Conservation (phyloP, 2,888 invertebrate genomes). For the Trichogramma dendrolimi region DNA sequence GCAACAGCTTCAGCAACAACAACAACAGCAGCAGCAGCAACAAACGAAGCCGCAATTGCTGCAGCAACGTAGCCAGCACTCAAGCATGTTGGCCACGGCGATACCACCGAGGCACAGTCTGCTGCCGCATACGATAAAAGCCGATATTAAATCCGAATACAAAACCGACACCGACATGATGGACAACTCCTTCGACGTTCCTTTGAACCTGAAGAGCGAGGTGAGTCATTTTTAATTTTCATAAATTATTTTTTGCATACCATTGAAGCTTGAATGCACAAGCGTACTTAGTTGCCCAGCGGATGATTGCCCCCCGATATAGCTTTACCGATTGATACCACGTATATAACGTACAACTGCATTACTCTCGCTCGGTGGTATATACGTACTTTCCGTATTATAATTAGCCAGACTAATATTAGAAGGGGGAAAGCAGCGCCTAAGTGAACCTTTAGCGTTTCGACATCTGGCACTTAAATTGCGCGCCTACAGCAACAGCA, state of each 20-base stretch:
- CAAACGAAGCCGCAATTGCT: slow-evolving; percentile 20
- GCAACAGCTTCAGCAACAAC: slow-evolving; percentile 30
- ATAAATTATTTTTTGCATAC: too few relatives aligned
- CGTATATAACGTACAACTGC: not conserved
- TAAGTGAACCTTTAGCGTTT: too few relatives aligned
- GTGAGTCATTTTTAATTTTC: slow-evolving; percentile 36
- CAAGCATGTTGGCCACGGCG: slow-evolving; percentile 51
- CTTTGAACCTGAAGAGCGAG: slow-evolving; percentile 52
- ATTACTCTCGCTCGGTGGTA: not conserved
- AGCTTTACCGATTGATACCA: too few relatives aligned
- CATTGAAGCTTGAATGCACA: too few relatives aligned
- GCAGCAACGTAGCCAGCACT: slow-evolving; percentile 24
- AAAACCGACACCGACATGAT: slow-evolving; percentile 40
- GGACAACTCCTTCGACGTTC: slow-evolving; percentile 49
- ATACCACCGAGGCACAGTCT: slow-evolving; percentile 49
- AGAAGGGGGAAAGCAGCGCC: too few relatives aligned
- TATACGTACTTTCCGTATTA: not conserved
- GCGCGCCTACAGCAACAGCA: slow-evolving; percentile 2
- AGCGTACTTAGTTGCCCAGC: too few relatives aligned
- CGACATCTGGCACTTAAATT: too few relatives aligned
- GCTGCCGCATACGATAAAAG: slow-evolving; percentile 48
- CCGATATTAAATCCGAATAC: slow-evolving; percentile 25
- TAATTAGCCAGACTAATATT: too few relatives aligned
- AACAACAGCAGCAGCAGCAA: slow-evolving; percentile 19
- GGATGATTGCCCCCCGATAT: too few relatives aligned